These are phyloP conservation scores for Diachrysia chrysitis DNA, from an alignment of 2,888 invertebrate genomes.

Conservation along the genomic window DNA sequence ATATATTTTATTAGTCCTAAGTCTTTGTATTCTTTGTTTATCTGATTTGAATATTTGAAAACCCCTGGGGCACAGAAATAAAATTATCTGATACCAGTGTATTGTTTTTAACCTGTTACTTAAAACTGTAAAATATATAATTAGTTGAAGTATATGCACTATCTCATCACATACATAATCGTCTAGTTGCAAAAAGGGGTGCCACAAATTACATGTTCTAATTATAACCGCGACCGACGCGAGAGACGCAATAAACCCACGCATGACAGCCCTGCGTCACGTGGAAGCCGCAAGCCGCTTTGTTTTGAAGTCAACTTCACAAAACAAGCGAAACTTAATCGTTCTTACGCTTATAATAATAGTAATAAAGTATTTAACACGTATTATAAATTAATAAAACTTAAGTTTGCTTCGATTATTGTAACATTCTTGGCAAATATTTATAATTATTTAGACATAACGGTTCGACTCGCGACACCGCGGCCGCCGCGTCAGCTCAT, in stretches of 20 bases:
- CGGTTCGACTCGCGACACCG: no score
- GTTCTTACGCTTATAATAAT: not conserved
- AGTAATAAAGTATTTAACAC: not conserved
- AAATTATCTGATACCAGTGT: no score
- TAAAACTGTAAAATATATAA: no score
- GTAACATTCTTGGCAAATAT: not conserved
- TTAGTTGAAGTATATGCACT: no score
- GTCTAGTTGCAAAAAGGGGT: not conserved
- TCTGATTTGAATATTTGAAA: no score
- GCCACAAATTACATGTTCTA: not conserved
- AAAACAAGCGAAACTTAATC: not conserved
- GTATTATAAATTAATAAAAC: not conserved
- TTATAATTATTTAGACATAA: no score
- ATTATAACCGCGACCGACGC: not conserved
- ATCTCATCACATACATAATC: no score
- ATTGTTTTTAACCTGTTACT: no score
- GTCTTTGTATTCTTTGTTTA: no score
- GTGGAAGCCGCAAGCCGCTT: constrained; percentile 1
- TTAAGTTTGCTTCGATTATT: not conserved
- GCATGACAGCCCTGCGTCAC: constrained; percentile 3
- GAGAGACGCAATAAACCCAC: constrained; percentile 1
- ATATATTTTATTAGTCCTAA: no score
- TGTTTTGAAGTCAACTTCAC: constrained; percentile 2
- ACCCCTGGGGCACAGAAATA: no score
- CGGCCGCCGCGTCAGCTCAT: no score